These are phyloP conservation scores for Pandemis corylana DNA, from an alignment of 2,888 invertebrate genomes.

Conservation along the genomic window DNA sequence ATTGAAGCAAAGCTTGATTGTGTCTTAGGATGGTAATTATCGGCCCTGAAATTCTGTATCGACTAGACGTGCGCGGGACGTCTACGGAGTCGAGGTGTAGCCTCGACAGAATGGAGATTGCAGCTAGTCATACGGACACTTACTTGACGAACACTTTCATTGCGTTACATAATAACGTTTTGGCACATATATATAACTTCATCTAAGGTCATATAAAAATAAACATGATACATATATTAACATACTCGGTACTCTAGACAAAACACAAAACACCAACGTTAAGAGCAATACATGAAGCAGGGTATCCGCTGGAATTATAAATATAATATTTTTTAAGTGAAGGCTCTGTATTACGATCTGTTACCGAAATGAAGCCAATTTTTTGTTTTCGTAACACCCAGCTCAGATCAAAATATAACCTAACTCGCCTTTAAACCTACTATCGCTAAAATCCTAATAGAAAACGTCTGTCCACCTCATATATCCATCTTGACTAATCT, in stretches of 20 bases:
- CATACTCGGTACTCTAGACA: conserved; percentile 64
- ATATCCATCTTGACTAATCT: conserved; percentile 54
- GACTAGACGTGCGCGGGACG: conserved; percentile 70
- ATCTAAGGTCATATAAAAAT: conserved; percentile 71
- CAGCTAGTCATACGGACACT: conserved; percentile 77
- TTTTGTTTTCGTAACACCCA: conserved; percentile 75
- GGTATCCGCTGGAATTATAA: conserved; percentile 65
- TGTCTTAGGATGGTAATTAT: background rate
- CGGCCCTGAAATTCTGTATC: conserved; percentile 65
- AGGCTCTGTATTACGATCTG: conserved; percentile 78
- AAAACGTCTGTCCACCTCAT: conserved; percentile 40
- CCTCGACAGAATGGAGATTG: conserved; percentile 71
- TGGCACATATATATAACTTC: conserved; percentile 70
- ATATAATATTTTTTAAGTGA: conserved; percentile 59
- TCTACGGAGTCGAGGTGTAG: conserved; percentile 70
- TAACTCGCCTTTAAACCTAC: conserved; percentile 54
- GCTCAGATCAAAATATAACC: conserved; percentile 77
- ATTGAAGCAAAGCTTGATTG: conserved; percentile 31
- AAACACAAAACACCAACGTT: conserved; percentile 68
- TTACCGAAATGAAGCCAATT: conserved; percentile 84
- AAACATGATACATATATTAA: conserved; percentile 70
- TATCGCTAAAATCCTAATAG: conserved; percentile 25
- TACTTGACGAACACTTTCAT: conserved; percentile 76
- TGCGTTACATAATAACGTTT: conserved; percentile 84
- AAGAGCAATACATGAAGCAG: conserved; percentile 77